phyloP scores from a whole-genome alignment of 2,113 vertebrate genomes.

The Peromyscus maniculatus region DNA sequence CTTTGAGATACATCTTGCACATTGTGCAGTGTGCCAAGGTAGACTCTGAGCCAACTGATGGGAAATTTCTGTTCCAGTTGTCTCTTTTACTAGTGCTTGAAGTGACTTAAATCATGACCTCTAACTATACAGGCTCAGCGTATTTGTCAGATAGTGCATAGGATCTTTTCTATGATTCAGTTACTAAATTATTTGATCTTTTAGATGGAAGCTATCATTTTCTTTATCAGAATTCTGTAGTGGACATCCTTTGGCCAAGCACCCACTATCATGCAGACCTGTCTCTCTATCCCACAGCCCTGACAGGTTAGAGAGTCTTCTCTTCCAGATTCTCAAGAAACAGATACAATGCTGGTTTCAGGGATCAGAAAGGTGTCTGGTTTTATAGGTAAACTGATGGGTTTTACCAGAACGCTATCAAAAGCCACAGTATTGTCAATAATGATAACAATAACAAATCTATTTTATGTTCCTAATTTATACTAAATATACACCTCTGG shows the following conservation, averaged over 20 bases:
- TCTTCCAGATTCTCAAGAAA: constrained; percentile 45
- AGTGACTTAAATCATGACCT: constrained; percentile 32
- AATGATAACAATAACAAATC: constrained; percentile 51
- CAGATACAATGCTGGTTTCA: background rate
- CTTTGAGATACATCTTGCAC: background rate
- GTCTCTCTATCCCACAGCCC: background rate
- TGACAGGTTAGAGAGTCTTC: background rate
- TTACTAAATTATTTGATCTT: constrained; percentile 42
- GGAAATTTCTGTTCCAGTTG: background rate
- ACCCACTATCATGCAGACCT: background rate
- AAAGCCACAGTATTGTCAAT: constrained; percentile 32
- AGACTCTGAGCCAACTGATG: background rate
- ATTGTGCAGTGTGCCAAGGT: background rate
- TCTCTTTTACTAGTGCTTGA: background rate
- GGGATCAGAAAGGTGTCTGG: background rate
- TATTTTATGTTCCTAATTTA: constrained; percentile 54
- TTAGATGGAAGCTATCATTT: background rate
- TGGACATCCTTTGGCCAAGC: background rate
- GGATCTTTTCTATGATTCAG: constrained; percentile 54
- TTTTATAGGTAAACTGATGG: background rate
- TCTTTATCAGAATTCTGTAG: constrained; percentile 30
- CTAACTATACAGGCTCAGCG: background rate
- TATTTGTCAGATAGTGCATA: background rate
- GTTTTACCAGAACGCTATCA: constrained; percentile 24
- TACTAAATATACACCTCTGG: constrained; percentile 4